These are phyloP conservation scores for Heliconius cydno DNA, from an alignment of 2,888 invertebrate species.

Conservation along the genomic window DNA sequence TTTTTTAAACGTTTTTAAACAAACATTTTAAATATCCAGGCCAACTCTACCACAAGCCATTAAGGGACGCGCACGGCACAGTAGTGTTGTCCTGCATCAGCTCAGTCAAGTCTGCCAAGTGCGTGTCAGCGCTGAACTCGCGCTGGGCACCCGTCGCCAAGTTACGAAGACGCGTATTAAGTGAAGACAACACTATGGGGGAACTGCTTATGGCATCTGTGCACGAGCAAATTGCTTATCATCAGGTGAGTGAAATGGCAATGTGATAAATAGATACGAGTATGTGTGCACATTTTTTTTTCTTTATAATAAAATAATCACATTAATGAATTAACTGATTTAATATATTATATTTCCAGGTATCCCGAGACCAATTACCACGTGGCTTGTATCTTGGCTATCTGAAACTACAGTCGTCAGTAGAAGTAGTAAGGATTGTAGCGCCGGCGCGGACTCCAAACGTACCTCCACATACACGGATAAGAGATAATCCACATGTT, in stretches of 20 bases:
- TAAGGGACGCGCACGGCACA: conserved; percentile 94
- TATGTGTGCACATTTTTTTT: no score
- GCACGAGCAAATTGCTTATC: conserved; percentile 88
- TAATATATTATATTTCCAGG: conserved; percentile 72
- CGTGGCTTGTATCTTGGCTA: conserved; percentile 97
- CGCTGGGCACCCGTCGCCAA: conserved; percentile 96
- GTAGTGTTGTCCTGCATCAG: conserved; percentile 95
- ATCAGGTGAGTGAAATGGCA: conserved; percentile 70
- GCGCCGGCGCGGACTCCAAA: conserved; percentile 97
- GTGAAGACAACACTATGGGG: conserved; percentile 89
- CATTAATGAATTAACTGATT: neutral
- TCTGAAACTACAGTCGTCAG: conserved; percentile 97
- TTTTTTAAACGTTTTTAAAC: no score
- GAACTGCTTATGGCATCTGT: conserved; percentile 94
- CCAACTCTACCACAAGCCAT: conserved; percentile 95
- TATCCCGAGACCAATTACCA: conserved; percentile 91
- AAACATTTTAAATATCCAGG: conserved; percentile 67
- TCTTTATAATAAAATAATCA: neutral
- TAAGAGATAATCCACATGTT: conserved; percentile 97
- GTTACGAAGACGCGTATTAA: conserved; percentile 89
- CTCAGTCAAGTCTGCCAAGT: conserved; percentile 89
- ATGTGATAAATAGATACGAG: no score
- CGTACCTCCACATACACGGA: conserved; percentile 95
- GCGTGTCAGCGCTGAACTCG: conserved; percentile 94
- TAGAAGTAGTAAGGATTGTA: conserved; percentile 96